Evolutionary conservation across 2,113 vertebrate genomes (phyloP), one percentile per base, ranked within the genome.

Genomic region (Chrysemys picta): DNA sequence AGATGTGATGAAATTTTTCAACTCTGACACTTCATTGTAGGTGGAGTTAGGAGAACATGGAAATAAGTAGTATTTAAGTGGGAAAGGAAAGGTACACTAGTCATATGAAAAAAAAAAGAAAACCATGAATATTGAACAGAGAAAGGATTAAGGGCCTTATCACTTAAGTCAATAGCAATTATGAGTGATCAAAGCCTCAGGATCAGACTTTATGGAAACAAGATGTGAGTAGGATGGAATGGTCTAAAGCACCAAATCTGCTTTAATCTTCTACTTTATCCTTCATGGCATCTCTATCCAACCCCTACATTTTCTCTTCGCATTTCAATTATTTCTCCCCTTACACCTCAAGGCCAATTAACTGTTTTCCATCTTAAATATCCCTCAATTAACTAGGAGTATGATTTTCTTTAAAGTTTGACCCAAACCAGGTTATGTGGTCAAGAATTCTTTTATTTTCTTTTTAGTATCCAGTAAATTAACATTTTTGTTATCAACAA

Each of bases 111-210:
- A 89, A 17, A 22, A 85, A 83, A 42, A 75, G 59, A 85, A 83
- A 42, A 75, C 69, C 69, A 80, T 49, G 16, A 85, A 42, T 49
- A 49, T 57, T 31, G 2, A 72, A 72, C 42, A 1, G 88, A 54
- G 53, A 85, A 79, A 82, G 5, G 52, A 53, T 57, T 22, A 53
- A 52, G 87, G 12, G 1, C 3, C 8, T 16, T 27, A 59, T 42
- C 79, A 84, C 24, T 59, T 57, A 79, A 83, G 65, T 47, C 19
- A 83, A 38, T 0, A 0, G 13, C 31, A 92, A 8, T 35, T 79
- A 4, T 1, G 45, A 1, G 2, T 81, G 5, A 45, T 22, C 35
- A 57, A n/a, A n/a, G 80, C n/a, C 52, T 38, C 80, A 52, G n/a
- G 22, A 6, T 53, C 21, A 82, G 3, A 27, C 24, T 81, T 11